Conservation (phyloP, 2,797 vertebrate genomes). For the Anolis apletophallus region DNA sequence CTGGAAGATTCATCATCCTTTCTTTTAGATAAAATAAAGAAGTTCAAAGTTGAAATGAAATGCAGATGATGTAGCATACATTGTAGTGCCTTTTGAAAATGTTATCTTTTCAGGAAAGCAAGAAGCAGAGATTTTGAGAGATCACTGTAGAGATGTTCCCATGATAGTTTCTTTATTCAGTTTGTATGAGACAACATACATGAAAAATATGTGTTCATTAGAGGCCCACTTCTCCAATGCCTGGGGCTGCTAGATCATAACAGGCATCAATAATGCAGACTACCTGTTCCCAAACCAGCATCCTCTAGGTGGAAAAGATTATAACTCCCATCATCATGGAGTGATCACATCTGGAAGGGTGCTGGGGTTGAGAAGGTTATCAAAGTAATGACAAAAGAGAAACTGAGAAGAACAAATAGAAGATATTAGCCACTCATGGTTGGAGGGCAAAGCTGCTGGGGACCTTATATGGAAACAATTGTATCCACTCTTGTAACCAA, state of each 20-base stretch:
- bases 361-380: background rate
- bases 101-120: background rate
- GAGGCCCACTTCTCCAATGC: background rate
- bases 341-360: background rate
- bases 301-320: background rate
- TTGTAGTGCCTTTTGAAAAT: background rate
- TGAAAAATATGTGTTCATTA: background rate
- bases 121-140: background rate
- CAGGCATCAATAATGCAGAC: background rate
- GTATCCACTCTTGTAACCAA: conserved; percentile 51
- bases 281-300: background rate
- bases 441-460: conserved; percentile 63
- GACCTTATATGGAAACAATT: conserved; percentile 46
- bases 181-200: background rate
- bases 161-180: background rate
- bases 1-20: no score
- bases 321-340: background rate
- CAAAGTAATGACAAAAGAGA: background rate
- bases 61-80: background rate
- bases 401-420: background rate
- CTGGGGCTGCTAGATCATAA: background rate
- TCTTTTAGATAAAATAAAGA: no score
- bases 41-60: no score
- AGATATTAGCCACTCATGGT: conserved; percentile 21
- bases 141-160: no score